Base-by-base conservation (phyloP, 2,888 invertebrate species). In the Heteromurus nitidus region DNA sequence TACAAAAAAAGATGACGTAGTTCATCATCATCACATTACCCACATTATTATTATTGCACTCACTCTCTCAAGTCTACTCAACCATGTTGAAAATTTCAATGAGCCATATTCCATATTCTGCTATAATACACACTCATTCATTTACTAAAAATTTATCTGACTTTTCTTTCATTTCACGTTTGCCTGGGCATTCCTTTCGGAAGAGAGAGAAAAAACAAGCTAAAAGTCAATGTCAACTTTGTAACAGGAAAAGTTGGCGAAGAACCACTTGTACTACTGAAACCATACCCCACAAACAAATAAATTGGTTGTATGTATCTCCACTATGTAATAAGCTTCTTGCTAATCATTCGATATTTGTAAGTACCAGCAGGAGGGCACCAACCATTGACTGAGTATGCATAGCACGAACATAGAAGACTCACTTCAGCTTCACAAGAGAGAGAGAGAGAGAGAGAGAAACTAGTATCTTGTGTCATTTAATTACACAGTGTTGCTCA, bases 391-490 rank as follows among this genome's bases (percentile, higher is more conserved):
- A n/a, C n/a, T 16, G 3, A n/a, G 47, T n/a, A 47, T 36, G 36
- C 60, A 58, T 53, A 16, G 53, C 53, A 53, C 53, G 53, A 53
- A 60, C 26, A 22, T n/a, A 70, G 36, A 58, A 24, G 44, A 24
- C 58, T 55, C 69, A 55, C 26, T 18, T 68, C 22, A 13, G 36
- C 36, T 36, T 36, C 13, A 5, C 13, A 36, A 13, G 47, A 47
- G n/a, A 47, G 13, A 36, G 5, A 5, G 36, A 5, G 13, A 13
- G 5, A 36, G 36, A 36, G 7, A 47, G 47, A 47, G 24, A 73
- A 73, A 73, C 50, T 62, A 47, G 73, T 64, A 18, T 62, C 65
- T 75, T 64, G 74, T 75, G 74, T 75, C 74, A 75, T 65, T 75
- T 75, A 75, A 75, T 75, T 75, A 75, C 74, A 75, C 31, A 50